Evolutionary conservation across 2,888 invertebrate genomes (phyloP).

Genomic region (Drosophila quasianomalipes): DNA sequence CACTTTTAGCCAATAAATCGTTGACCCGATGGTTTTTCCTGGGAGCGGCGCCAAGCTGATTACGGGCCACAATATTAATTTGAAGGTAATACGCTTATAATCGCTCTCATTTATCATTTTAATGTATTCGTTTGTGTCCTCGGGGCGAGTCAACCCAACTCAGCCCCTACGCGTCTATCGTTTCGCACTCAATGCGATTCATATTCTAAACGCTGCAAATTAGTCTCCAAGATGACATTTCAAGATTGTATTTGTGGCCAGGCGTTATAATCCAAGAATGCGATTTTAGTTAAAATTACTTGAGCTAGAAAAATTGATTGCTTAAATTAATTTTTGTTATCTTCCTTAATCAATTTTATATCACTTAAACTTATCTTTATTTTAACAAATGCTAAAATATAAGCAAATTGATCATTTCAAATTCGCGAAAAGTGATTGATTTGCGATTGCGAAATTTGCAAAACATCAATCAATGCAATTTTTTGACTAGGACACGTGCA

Average conservation of each 20-base stretch:
- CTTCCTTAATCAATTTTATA: not conserved
- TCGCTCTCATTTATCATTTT: slow-evolving; percentile 80
- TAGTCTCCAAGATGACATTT: slow-evolving; percentile 27
- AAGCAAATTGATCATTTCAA: not conserved
- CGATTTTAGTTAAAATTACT: not conserved
- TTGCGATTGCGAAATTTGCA: slow-evolving; percentile 46
- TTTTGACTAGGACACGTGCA: slow-evolving; percentile 58
- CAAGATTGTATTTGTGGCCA: not conserved
- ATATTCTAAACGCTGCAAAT: slow-evolving; percentile 51
- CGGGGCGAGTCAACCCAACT: slow-evolving; percentile 27
- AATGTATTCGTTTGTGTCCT: slow-evolving; percentile 39
- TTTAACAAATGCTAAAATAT: not conserved
- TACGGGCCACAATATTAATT: slow-evolving; percentile 68
- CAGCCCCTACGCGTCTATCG: slow-evolving; percentile 22
- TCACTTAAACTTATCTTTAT: not conserved
- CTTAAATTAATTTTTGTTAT: not conserved
- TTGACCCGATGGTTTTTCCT: slow-evolving; percentile 44
- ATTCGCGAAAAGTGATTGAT: slow-evolving; percentile 67
- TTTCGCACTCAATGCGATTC: slow-evolving; percentile 53
- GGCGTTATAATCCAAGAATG: not conserved
- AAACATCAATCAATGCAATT: slow-evolving; percentile 63
- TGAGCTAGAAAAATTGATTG: not conserved
- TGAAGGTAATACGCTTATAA: slow-evolving; percentile 76
- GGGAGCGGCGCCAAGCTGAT: slow-evolving; percentile 66
- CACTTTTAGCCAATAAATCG: slow-evolving; percentile 77